phyloP scores from a whole-genome alignment of 1,140 invertebrate genomes.

The Trigoniulus corallinus region DNA sequence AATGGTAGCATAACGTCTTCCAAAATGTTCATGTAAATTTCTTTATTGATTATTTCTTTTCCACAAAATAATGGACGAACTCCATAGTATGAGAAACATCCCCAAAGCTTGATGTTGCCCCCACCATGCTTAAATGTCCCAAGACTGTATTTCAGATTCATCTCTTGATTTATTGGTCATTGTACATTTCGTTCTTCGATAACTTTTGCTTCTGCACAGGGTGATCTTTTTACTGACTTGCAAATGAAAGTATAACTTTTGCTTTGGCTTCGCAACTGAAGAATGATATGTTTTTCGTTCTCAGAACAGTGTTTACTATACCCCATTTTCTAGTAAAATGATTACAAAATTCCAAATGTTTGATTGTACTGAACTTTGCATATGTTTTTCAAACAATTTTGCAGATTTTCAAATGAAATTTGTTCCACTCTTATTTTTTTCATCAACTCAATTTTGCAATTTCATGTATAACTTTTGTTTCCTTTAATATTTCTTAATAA shows the following conservation, averaged over 20 bases:
- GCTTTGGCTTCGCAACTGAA: neutral
- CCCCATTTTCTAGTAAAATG: neutral
- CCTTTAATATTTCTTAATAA: neutral
- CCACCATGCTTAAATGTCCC: too few relatives aligned
- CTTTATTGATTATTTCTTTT: too few relatives aligned
- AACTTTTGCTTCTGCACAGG: neutral
- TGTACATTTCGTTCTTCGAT: neutral
- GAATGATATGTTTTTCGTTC: neutral
- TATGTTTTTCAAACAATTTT: neutral
- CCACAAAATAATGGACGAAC: too few relatives aligned
- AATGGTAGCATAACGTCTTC: too few relatives aligned
- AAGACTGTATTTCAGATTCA: too few relatives aligned
- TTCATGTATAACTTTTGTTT: neutral
- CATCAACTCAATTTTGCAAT: neutral
- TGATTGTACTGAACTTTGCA: neutral
- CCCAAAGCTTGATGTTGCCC: too few relatives aligned
- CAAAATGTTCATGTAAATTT: too few relatives aligned
- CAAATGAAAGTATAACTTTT: neutral
- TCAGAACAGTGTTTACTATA: constrained; percentile 1
- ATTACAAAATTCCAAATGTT: neutral
- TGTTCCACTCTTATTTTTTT: too few relatives aligned
- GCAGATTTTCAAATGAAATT: too few relatives aligned
- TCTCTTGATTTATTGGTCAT: too few relatives aligned
- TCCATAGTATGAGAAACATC: too few relatives aligned
- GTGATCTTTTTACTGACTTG: neutral